These are phyloP conservation scores for Corvus cornix DNA, from an alignment of 2,113 vertebrate species.

Conservation along the genomic window DNA sequence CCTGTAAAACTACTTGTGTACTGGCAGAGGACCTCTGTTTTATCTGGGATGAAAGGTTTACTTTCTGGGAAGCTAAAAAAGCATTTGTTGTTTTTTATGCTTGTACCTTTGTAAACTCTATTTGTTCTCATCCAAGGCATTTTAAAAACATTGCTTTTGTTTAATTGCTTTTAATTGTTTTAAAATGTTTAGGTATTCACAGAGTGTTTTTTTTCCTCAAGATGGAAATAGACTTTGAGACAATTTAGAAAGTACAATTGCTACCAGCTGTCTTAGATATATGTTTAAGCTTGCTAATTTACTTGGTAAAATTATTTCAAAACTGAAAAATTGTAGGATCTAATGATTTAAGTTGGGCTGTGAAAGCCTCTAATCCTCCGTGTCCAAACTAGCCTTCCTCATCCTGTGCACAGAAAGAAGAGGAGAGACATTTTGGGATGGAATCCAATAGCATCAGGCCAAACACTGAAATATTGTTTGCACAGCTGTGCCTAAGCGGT, in stretches of 20 bases:
- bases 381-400: conserved; percentile 24
- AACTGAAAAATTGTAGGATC: not conserved
- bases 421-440: conserved; percentile 21
- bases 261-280: not conserved
- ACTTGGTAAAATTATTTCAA: not conserved
- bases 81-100: not conserved
- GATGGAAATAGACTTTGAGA: not conserved
- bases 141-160: not conserved
- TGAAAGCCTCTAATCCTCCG: not conserved
- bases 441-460: conserved; percentile 52
- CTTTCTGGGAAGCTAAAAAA: conserved; percentile 18
- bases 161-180: not conserved
- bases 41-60: not conserved
- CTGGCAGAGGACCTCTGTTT: conserved; percentile 1
- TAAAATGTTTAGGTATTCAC: not conserved
- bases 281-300: not conserved
- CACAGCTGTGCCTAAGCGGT: conserved; percentile 71
- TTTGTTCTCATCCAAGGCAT: not conserved
- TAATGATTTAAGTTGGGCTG: not conserved
- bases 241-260: not conserved
- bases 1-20: conserved; percentile 8
- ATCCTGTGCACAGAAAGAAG: conserved; percentile 16
- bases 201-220: not conserved
- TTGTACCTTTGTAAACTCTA: not conserved
- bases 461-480: conserved; percentile 67